Evolutionary conservation across 64 coral and sea anemone genomes (phyloP).

Genomic region (Stichodactyla mertensii): DNA sequence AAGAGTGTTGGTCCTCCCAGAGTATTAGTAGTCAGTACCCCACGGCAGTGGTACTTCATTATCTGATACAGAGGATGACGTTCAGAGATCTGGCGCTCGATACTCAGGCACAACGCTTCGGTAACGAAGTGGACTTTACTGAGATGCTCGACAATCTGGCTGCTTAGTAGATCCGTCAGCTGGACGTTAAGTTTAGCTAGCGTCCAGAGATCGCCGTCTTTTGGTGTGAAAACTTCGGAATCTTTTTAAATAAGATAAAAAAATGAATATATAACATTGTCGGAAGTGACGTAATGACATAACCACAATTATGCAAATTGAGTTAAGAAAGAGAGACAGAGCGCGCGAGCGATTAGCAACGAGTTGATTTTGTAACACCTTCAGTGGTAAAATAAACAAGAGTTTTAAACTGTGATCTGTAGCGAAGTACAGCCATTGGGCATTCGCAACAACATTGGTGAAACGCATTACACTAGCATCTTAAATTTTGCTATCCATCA

Average conservation of each 20-base stretch:
- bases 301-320: too few species aligned
- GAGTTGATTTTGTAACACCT: too few species aligned
- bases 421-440: too few species aligned
- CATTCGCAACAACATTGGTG: too few species aligned
- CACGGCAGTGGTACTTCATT: slow-evolving; percentile 45
- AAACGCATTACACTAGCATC: too few species aligned
- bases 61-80: slow-evolving; percentile 38
- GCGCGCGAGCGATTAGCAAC: too few species aligned
- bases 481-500: too few species aligned
- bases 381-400: too few species aligned
- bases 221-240: slow-evolving; percentile 40
- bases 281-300: too few species aligned
- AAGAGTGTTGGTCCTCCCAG: not conserved
- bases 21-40: slow-evolving; percentile 27
- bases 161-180: slow-evolving; percentile 16
- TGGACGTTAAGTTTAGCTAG: slow-evolving; percentile 50
- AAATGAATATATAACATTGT: not conserved
- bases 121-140: slow-evolving; percentile 24
- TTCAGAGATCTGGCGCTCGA: slow-evolving; percentile 37
- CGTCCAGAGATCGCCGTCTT: slow-evolving; percentile 39
- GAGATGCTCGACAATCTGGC: slow-evolving; percentile 38
- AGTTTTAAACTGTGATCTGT: too few species aligned
- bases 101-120: slow-evolving; percentile 40
- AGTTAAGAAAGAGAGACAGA: too few species aligned
- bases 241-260: slow-evolving; percentile 5